Evolutionary conservation across 1,140 invertebrate species (phyloP).

Genomic region (Vanessa tameamea): DNA sequence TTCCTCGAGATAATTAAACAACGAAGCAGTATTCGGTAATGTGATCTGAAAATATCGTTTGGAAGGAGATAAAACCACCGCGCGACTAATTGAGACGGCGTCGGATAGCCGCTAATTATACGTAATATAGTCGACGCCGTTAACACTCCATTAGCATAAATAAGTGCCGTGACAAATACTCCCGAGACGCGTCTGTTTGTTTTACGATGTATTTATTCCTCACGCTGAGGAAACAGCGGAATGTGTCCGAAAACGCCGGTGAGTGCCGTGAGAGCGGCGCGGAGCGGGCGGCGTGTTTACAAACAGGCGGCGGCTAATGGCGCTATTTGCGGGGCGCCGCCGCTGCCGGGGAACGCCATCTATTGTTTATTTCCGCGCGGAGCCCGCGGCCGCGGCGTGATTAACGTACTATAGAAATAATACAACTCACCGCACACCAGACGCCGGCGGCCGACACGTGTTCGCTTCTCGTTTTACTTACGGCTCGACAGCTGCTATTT

Average conservation of each 20-base stretch:
- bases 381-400: slow-evolving; percentile 1
- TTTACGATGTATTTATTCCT: slow-evolving; percentile 42
- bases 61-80: neutral
- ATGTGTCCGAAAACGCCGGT: slow-evolving; percentile 32
- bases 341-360: slow-evolving; percentile 1
- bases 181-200: slow-evolving; percentile 31
- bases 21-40: slow-evolving; percentile 1
- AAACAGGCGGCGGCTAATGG: slow-evolving; percentile 29
- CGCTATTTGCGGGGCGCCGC: slow-evolving; percentile 33
- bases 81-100: slow-evolving; percentile 24
- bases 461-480: slow-evolving; percentile 1
- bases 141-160: slow-evolving; percentile 43
- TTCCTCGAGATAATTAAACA: too few relatives aligned
- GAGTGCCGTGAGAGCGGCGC: neutral
- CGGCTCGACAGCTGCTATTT: slow-evolving; percentile 17
- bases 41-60: slow-evolving; percentile 8
- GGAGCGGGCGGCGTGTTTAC: slow-evolving; percentile 8
- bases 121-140: slow-evolving; percentile 20
- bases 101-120: slow-evolving; percentile 15
- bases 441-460: slow-evolving; percentile 7
- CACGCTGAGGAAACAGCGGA: slow-evolving; percentile 29
- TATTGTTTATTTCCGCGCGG: slow-evolving; percentile 18
- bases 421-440: neutral
- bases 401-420: slow-evolving; percentile 24
- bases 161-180: slow-evolving; percentile 43